Evolutionary conservation across 2,797 vertebrate species (phyloP).

Genomic region (Myoxocephalus aenaeus): DNA sequence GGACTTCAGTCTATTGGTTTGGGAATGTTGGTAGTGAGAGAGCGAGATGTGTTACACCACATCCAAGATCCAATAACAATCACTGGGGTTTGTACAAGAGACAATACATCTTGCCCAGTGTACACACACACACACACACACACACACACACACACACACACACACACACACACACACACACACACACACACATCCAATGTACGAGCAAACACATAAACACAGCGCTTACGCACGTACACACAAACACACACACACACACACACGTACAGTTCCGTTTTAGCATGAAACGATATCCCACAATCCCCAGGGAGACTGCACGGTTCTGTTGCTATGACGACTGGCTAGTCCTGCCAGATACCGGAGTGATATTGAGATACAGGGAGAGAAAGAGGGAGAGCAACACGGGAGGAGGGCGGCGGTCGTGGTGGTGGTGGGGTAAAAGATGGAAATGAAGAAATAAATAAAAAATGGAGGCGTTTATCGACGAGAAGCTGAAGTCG

Average conservation of each 20-base stretch:
- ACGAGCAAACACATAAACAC: neutral
- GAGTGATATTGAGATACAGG: constrained; percentile 81
- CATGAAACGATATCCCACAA: constrained; percentile 85
- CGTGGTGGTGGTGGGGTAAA: constrained; percentile 20
- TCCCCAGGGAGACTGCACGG: constrained; percentile 84
- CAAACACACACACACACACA: constrained; percentile 41
- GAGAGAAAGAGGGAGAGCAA: constrained; percentile 67
- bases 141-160: constrained; percentile 38
- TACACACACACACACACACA: constrained; percentile 30
- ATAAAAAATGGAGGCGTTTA: constrained; percentile 26
- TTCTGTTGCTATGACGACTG: constrained; percentile 88
- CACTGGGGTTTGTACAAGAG: constrained; percentile 57
- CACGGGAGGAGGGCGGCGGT: constrained; percentile 43
- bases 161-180: constrained; percentile 27
- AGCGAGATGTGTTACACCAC: constrained; percentile 20
- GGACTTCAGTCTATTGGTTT: constrained; percentile 42
- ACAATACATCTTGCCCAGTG: constrained; percentile 51
- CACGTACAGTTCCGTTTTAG: constrained; percentile 75
- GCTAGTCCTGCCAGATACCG: constrained; percentile 85
- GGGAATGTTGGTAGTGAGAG: constrained; percentile 38
- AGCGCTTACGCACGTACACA: constrained; percentile 11
- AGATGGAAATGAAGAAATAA: constrained; percentile 23
- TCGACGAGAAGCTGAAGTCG: constrained; percentile 6
- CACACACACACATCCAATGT: constrained; percentile 28
- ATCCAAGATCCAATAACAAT: constrained; percentile 59